Percentiles rank a stretch among this genome's conserved stretches.
These are phyloP conservation scores for Echinarachnius parma DNA, from an alignment of 53 echinoderm and acorn worm genomes.

Conservation along the genomic window DNA sequence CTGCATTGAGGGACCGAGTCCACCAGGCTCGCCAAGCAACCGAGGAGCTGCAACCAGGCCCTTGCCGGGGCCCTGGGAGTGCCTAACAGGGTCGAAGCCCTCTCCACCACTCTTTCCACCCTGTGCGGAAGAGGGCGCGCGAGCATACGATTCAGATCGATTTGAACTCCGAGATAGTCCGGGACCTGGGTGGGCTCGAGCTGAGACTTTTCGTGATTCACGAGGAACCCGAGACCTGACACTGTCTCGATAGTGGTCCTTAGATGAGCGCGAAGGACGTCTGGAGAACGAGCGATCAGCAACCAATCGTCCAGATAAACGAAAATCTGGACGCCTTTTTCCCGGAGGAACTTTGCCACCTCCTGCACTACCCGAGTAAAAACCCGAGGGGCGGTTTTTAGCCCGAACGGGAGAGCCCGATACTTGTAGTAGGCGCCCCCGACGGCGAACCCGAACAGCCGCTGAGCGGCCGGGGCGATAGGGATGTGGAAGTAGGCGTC, in stretches of 20 bases:
- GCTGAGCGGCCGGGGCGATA: neutral
- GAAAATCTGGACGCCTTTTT: conserved; percentile 22
- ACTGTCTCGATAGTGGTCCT: neutral
- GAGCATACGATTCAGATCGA: no score
- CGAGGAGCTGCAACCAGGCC: neutral
- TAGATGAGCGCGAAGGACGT: neutral
- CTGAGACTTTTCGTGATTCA: conserved; percentile 24
- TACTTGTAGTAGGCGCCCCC: conserved; percentile 10
- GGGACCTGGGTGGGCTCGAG: conserved; percentile 6
- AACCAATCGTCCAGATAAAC: conserved; percentile 67
- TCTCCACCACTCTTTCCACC: neutral
- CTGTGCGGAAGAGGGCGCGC: conserved; percentile 15
- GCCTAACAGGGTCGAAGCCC: neutral
- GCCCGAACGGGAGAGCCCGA: conserved; percentile 53
- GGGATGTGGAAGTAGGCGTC: conserved; percentile 35
- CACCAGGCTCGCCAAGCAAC: conserved; percentile 35
- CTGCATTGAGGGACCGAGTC: conserved; percentile 10
- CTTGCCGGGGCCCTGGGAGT: no score
- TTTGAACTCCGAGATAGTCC: conserved; percentile 6
- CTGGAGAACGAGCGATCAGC: neutral
- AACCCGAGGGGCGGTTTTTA: conserved; percentile 44
- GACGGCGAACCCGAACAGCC: neutral
- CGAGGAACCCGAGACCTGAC: conserved; percentile 8
- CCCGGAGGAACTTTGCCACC: conserved; percentile 20
- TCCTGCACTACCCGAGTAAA: conserved; percentile 49